These are phyloP conservation scores for Hydropsyche betteni DNA, from an alignment of 2,888 invertebrate species.

Conservation along the genomic window DNA sequence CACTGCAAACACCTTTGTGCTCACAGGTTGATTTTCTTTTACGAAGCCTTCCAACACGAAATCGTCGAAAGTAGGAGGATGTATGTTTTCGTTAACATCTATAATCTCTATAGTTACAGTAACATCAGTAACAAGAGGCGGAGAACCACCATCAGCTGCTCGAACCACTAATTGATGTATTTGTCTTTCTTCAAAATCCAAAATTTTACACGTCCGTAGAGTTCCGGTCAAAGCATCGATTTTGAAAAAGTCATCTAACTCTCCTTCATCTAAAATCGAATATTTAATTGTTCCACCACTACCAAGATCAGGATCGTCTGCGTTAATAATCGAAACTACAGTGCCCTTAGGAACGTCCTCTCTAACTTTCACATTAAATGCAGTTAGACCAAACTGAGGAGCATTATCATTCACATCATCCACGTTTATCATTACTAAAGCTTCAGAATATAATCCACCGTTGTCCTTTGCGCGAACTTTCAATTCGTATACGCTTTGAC, in stretches of 20 bases:
- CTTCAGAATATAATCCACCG: constrained; percentile 81
- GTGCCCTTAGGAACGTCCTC: constrained; percentile 92
- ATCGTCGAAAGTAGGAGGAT: constrained; percentile 83
- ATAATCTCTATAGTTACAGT: constrained; percentile 85
- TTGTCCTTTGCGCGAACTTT: constrained; percentile 83
- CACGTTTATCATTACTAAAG: constrained; percentile 80
- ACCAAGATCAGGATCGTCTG: constrained; percentile 86
- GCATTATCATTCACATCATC: constrained; percentile 93
- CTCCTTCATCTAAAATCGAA: constrained; percentile 73
- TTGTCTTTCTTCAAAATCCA: constrained; percentile 91
- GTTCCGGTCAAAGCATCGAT: constrained; percentile 89
- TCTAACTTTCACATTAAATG: constrained; percentile 82
- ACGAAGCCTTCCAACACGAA: constrained; percentile 80
- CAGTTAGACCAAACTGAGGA: constrained; percentile 80
- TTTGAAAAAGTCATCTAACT: constrained; percentile 76
- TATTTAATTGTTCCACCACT: constrained; percentile 83
- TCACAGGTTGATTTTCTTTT: constrained; percentile 81
- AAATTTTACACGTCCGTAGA: constrained; percentile 76
- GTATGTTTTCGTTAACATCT: constrained; percentile 93
- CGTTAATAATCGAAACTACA: constrained; percentile 83
- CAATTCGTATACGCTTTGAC: constrained; percentile 81
- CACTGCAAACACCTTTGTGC: constrained; percentile 79
- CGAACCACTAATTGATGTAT: constrained; percentile 87
- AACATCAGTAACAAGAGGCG: constrained; percentile 81
- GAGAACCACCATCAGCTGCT: constrained; percentile 87